phyloP scores from a whole-genome alignment of 1,140 invertebrate genomes.

The Drosophila ercepeae region DNA sequence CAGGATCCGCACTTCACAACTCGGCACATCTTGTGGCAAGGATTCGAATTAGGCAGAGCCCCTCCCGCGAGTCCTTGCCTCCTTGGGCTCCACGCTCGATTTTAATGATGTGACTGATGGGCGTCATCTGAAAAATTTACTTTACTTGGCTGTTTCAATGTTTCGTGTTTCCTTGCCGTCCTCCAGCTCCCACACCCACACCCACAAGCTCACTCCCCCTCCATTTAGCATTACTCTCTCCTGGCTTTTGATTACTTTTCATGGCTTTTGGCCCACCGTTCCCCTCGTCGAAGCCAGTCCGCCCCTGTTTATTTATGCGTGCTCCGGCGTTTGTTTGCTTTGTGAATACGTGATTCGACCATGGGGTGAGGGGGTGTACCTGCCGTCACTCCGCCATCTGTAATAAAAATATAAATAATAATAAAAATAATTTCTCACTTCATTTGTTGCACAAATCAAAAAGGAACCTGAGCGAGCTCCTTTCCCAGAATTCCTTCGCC shows the following conservation, averaged over 20 bases:
- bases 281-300: slow-evolving; percentile 12
- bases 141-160: slow-evolving; percentile 6
- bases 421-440: slow-evolving; percentile 80
- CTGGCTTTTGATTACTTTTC: slow-evolving; percentile 40
- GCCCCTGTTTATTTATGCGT: slow-evolving; percentile 72
- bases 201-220: not conserved
- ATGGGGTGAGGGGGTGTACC: not conserved
- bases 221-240: slow-evolving; percentile 6
- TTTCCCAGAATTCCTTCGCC: slow-evolving; percentile 4
- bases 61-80: not conserved
- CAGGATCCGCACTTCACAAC: not conserved
- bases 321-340: slow-evolving; percentile 72
- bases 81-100: slow-evolving; percentile 44
- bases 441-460: slow-evolving; percentile 80
- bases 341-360: slow-evolving; percentile 74
- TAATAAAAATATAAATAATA: slow-evolving; percentile 73
- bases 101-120: slow-evolving; percentile 78
- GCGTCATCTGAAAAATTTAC: slow-evolving; percentile 50
- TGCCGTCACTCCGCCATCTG: slow-evolving; percentile 20
- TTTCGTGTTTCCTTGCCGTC: not conserved
- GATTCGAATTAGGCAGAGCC: slow-evolving; percentile 74
- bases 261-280: slow-evolving; percentile 42
- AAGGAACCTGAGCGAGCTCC: slow-evolving; percentile 40
- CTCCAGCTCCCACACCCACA: not conserved
- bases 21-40: slow-evolving; percentile 55